These are phyloP conservation scores for Panorpa germanica DNA, from an alignment of 2,888 invertebrate species.

Conservation along the genomic window DNA sequence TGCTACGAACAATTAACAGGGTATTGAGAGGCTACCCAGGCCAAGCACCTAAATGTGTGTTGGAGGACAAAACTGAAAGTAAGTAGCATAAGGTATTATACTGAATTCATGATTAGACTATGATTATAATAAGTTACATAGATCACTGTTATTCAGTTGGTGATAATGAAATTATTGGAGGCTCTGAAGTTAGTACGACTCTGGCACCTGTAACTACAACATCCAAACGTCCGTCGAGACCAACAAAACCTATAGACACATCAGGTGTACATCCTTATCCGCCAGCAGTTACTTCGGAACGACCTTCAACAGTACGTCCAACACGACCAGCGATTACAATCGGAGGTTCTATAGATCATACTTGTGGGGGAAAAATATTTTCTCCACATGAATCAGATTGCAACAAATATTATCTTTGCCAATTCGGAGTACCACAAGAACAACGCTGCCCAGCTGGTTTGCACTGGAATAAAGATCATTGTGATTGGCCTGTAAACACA, in stretches of 20 bases:
- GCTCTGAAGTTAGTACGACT: conserved; percentile 2
- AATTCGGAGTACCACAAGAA: conserved; percentile 47
- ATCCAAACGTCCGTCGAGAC: not conserved
- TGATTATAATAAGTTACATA: too few relatives aligned
- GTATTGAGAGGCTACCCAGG: conserved; percentile 50
- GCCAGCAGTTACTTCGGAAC: conserved; percentile 1
- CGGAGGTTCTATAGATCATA: conserved; percentile 21
- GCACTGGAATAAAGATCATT: conserved; percentile 61
- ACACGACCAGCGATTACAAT: conserved; percentile 9
- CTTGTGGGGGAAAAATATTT: conserved; percentile 37
- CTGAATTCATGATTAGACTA: too few relatives aligned
- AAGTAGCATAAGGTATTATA: conserved; percentile 13
- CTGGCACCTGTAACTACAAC: not conserved
- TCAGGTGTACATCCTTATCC: not conserved
- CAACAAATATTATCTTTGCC: conserved; percentile 62
- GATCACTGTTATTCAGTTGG: too few relatives aligned
- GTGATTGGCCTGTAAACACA: conserved; percentile 63
- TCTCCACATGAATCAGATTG: conserved; percentile 46
- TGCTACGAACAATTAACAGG: conserved; percentile 61
- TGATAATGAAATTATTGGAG: too few relatives aligned
- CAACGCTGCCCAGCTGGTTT: conserved; percentile 56
- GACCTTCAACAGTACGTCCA: not conserved
- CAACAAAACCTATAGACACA: conserved; percentile 2
- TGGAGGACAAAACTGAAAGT: conserved; percentile 26
- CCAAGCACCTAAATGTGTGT: conserved; percentile 39